Base-by-base conservation (phyloP, 1,140 invertebrate species). In the Trichonephila clavata region DNA sequence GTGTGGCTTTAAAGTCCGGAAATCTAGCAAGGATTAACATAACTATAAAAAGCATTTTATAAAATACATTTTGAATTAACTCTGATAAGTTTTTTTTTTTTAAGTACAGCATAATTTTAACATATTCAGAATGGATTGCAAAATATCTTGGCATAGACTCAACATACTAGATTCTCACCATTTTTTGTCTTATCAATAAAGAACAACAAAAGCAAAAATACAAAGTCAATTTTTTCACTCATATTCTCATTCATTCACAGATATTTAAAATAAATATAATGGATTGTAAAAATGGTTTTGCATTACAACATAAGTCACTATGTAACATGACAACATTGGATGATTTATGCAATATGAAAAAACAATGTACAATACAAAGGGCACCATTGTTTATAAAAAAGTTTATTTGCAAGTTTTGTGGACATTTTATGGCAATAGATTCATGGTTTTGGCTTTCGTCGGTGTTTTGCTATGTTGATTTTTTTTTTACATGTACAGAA, bases 381-480 rank as follows among this genome's bases (percentile, higher is more conserved):
- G 71, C 71, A 77, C 71, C 71, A 77, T 32, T 39, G 27, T 77
- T 18, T 77, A 39, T 77, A 77, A 77, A 77, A 77, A 77, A 77
- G 71, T 77, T 77, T 77, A 77, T 77, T 77, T 77, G 71, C 71
- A 77, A 77, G 32, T 77, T 32, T 77, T 32, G 16, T 77, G 71
- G 71, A 77, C 71, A 32, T 77, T 77, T 77, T 77, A 77, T 77
- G 71, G 71, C 71, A 77, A 77, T 77, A 77, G 18, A 77, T 32
- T 77, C 18, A 32, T 77, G 27, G 18, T 77, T 71, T 77, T 77
- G 71, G 71, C 71, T 77, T 10, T 77, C 32, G 18, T 77, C 27
- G 18, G 32, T 77, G 71, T 39, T 77, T 77, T 16, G 18, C 10
- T 32, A 16, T 18, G 27, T 77, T 27, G 18, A 77, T 27, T 71